Percentiles rank a stretch among this genome's conserved stretches.
Conservation (phyloP, 2,113 vertebrate species). For the Theristicus caerulescens region DNA sequence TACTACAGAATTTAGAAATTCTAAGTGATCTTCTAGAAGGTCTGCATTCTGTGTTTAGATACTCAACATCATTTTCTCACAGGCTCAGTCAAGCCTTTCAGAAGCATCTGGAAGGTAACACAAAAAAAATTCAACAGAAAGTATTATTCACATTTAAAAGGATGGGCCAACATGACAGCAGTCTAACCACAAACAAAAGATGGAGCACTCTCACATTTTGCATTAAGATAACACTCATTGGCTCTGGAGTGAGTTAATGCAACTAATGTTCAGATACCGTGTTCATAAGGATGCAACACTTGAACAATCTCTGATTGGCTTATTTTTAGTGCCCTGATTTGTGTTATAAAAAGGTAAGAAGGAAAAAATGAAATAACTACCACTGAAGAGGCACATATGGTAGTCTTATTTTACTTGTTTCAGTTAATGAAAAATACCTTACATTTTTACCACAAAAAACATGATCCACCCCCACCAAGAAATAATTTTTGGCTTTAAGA, state of each 20-base stretch:
- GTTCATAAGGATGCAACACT: neutral
- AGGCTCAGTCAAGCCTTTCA: neutral
- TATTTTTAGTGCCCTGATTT: neutral
- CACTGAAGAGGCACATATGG: neutral
- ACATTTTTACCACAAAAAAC: neutral
- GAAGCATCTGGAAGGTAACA: neutral
- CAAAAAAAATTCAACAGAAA: neutral
- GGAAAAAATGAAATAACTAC: neutral
- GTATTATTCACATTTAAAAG: neutral
- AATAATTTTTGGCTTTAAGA: neutral
- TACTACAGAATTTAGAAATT: neutral
- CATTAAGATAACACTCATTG: accelerated
- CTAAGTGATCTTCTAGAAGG: neutral
- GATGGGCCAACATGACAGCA: neutral
- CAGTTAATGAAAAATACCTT: neutral
- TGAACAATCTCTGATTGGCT: neutral
- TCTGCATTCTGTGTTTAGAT: neutral
- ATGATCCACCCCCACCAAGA: neutral
- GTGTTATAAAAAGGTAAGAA: neutral
- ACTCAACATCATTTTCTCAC: neutral
- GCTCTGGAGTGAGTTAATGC: neutral
- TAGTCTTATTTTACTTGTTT: neutral
- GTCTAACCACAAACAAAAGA: neutral
- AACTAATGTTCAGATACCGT: neutral
- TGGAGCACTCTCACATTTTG: neutral